Percentiles rank a stretch among this genome's conserved stretches.
phyloP scores from a whole-genome alignment of 2,113 vertebrate genomes.

The Monarcha castaneiventris region DNA sequence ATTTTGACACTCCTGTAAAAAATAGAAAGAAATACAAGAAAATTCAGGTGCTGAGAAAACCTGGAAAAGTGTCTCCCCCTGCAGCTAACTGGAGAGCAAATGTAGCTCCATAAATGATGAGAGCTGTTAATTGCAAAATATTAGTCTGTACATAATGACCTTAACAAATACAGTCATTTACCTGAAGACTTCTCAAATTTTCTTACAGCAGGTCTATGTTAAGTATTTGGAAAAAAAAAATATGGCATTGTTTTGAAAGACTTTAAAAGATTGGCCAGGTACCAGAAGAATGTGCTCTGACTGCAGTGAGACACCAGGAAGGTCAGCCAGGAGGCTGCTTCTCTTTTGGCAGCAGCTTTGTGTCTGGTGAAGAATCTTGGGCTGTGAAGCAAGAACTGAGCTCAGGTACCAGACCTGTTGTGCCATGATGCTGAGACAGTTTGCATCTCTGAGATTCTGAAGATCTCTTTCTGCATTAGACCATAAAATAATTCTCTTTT shows the following conservation, averaged over 20 bases:
- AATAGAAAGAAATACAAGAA: not conserved
- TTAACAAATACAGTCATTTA: not conserved
- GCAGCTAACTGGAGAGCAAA: not conserved
- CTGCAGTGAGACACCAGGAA: not conserved
- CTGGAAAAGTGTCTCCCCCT: slow-evolving; percentile 30
- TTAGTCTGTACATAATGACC: not conserved
- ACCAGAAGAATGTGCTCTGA: accelerated
- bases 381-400: not conserved
- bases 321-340: not conserved
- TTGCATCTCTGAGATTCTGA: not conserved
- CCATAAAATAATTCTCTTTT: not conserved
- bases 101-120: not conserved
- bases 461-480: not conserved
- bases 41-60: not conserved
- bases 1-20: not conserved
- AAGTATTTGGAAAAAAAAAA: not conserved
- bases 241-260: not conserved
- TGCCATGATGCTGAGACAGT: not conserved
- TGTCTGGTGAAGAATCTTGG: not conserved
- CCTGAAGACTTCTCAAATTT: not conserved
- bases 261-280: accelerated
- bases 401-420: not conserved
- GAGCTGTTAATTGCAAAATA: not conserved
- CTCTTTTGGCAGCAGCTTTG: not conserved
- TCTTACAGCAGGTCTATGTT: not conserved